A percentile compares a stretch with the other conserved stretches of the same genome.
Conservation (phyloP, 2,888 invertebrate species). For the Hirtodrosophila confusa region DNA sequence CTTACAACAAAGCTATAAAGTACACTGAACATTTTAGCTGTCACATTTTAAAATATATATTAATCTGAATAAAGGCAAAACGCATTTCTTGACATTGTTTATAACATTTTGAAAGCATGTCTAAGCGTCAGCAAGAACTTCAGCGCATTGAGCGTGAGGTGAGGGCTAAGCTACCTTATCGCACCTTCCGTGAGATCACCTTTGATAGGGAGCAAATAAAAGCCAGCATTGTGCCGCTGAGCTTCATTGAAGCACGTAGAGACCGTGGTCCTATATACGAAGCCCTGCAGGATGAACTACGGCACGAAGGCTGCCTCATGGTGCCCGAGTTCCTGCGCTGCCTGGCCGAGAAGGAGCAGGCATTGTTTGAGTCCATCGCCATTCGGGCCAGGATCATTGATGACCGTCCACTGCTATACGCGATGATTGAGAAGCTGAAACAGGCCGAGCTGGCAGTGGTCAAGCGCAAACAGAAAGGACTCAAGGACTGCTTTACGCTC, state of each 20-base stretch:
- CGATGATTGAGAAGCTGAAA: slow-evolving; percentile 69
- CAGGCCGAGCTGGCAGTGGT: slow-evolving; percentile 68
- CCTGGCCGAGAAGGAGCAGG: slow-evolving; percentile 70
- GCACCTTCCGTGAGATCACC: slow-evolving; percentile 62
- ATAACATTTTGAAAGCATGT: slow-evolving; percentile 17
- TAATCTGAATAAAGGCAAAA: background rate
- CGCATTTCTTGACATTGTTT: background rate
- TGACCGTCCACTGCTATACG: slow-evolving; percentile 59
- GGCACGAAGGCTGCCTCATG: slow-evolving; percentile 70
- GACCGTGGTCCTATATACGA: slow-evolving; percentile 62
- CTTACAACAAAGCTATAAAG: background rate
- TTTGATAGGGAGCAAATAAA: slow-evolving; percentile 58
- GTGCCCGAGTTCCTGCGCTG: slow-evolving; percentile 69
- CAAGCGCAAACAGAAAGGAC: slow-evolving; percentile 47
- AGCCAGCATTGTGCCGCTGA: slow-evolving; percentile 44
- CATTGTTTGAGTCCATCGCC: slow-evolving; percentile 50
- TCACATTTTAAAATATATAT: slow-evolving; percentile 15
- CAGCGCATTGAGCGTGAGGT: slow-evolving; percentile 54
- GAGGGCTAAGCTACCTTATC: slow-evolving; percentile 57
- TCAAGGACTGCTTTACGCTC: slow-evolving; percentile 55
- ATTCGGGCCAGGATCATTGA: slow-evolving; percentile 66
- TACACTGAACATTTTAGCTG: background rate
- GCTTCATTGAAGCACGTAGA: slow-evolving; percentile 65
- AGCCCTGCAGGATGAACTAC: slow-evolving; percentile 71
- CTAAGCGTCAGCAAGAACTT: slow-evolving; percentile 50